Base-by-base conservation (phyloP, 2,888 invertebrate species). In the Cheiracanthium punctorium region DNA sequence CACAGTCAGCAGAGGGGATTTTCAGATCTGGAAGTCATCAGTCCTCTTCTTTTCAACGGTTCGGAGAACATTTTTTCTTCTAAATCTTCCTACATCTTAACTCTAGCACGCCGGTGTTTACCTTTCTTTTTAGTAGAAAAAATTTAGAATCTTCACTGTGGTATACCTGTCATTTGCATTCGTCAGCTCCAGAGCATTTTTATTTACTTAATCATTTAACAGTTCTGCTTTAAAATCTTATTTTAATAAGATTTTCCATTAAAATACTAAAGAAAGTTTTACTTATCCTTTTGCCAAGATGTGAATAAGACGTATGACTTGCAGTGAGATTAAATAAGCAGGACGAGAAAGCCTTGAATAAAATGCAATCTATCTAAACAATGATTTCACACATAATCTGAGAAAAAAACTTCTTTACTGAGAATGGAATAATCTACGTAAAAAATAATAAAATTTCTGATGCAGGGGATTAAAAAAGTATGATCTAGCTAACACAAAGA, bases 21-120 rank as follows among this genome's bases (percentile, higher is more conserved):
- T 33, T 29, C 64, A 43, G 67, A 72, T 72, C 82, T 84, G 82
- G 82, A 58, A 65, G 12, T 20, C 77, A 29, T 73, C 77, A 73
- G 32, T 30, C 17, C 32, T 67, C 67, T 30, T 17, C 28, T 28
- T 28, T 24, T 24, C 58, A 5, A 37, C 58, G 12, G 24, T 58
- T 58, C 58, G 12, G 14, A 17, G 58, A 4, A 58, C 41, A 64
- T n/a, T 58, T 76, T 75, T 20, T 43, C 33, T 75, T 64, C 67
- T 29, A 28, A 37, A 14, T 14, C 20, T 7, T 17, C 28, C 17
- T 33, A 14, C 17, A 37, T 32, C 65, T 30, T 17, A 69, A 43
- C 48, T 12, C 33, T n/a, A 37, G 29, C 32, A n/a, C 58, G n/a
- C 70, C 12, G 32, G 24, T 71, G 32, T 71, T 37, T 48, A 33